phyloP scores from a whole-genome alignment of 2,797 vertebrate genomes.

The Dendrocincla tyrannina region DNA sequence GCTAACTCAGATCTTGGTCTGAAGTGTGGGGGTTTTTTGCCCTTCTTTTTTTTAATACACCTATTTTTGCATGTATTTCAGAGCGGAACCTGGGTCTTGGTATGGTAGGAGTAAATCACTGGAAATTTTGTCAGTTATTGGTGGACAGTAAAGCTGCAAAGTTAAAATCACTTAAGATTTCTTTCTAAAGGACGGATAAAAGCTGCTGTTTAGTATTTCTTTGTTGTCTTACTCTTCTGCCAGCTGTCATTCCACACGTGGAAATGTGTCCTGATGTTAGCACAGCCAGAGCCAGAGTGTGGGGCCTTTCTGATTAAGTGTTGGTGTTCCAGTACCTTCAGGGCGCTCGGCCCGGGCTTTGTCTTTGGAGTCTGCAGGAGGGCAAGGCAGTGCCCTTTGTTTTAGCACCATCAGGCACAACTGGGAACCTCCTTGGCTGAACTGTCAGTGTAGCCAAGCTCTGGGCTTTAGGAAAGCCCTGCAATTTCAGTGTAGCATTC shows the following conservation, averaged over 20 bases:
- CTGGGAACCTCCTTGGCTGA: neutral
- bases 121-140: neutral
- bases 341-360: neutral
- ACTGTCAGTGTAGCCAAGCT: neutral
- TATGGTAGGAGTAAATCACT: neutral
- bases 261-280: neutral
- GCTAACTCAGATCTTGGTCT: neutral
- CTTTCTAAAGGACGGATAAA: neutral
- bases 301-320: neutral
- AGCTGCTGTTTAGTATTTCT: neutral
- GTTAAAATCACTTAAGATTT: neutral
- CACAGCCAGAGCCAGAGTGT: neutral
- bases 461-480: neutral
- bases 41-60: neutral
- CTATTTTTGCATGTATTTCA: neutral
- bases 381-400: accelerated
- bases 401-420: accelerated
- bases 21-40: neutral
- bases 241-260: neutral
- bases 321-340: neutral
- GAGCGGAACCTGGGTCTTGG: neutral
- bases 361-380: neutral
- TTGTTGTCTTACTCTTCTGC: neutral
- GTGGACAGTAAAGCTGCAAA: neutral
- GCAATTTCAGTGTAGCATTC: accelerated